Conservation (phyloP, 2,113 vertebrate species). For the Labrus mixtus region DNA sequence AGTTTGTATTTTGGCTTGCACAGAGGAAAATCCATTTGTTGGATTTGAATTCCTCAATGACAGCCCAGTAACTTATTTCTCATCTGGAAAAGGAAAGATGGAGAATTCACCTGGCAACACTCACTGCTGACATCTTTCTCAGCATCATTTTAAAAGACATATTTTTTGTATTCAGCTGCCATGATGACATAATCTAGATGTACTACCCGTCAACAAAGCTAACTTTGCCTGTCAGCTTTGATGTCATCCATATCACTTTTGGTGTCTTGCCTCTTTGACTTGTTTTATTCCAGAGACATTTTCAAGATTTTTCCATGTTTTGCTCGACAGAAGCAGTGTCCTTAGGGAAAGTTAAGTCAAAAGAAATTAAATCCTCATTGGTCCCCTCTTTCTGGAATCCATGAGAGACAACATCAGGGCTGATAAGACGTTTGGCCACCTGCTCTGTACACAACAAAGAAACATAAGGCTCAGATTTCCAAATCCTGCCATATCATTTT, state of each 20-base stretch:
- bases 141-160: slow-evolving; percentile 44
- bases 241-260: slow-evolving; percentile 52
- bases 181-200: slow-evolving; percentile 51
- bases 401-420: slow-evolving; percentile 54
- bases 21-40: slow-evolving; percentile 20
- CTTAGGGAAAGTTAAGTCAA: slow-evolving; percentile 43
- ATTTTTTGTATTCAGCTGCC: slow-evolving; percentile 48
- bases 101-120: slow-evolving; percentile 53
- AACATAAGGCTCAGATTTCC: slow-evolving; percentile 25
- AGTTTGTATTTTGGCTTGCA: slow-evolving; percentile 40
- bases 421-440: slow-evolving; percentile 64
- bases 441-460: slow-evolving; percentile 40
- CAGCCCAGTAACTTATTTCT: slow-evolving; percentile 23
- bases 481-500: slow-evolving; percentile 44
- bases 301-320: slow-evolving; percentile 53
- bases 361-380: slow-evolving; percentile 49
- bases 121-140: slow-evolving; percentile 68
- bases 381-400: slow-evolving; percentile 38
- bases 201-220: slow-evolving; percentile 53
- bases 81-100: slow-evolving; percentile 58
- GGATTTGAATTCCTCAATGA: slow-evolving; percentile 25
- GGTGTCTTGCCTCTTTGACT: slow-evolving; percentile 17
- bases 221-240: slow-evolving; percentile 57
- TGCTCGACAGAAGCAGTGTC: slow-evolving; percentile 55
- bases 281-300: slow-evolving; percentile 45